Evolutionary conservation across 2,113 vertebrate species (phyloP), one percentile per base, ranked within the genome.

Genomic region (Macquaria ambigua): DNA sequence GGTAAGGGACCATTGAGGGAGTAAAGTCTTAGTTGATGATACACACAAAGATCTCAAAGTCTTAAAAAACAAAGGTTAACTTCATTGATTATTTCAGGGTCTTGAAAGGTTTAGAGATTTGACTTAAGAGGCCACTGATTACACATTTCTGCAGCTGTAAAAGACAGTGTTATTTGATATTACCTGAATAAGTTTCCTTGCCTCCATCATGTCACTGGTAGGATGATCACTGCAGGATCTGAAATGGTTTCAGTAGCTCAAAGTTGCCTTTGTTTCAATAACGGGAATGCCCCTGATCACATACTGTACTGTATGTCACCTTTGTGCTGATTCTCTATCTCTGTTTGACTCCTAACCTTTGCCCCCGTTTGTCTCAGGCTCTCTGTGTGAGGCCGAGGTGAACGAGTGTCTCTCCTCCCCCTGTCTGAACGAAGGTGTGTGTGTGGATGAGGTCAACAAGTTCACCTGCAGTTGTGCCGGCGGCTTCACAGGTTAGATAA

Each of bases 321-420:
- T 41, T 52, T 59, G 23, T 53, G 31, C 25, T 43, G 39, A 28
- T 77, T 6, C 20, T 34, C 9, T 11, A 9, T 43, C 48, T 67
- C 2, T 23, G 18, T 43, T 4, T 81, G 6, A 16, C 62, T 55
- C 8, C 5, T 14, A 1, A 34, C 46, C 9, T 41, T 18, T 62
- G 0, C 1, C 23, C 18, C 18, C 8, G 3, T 74, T 21, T 64
- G 46, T 61, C 16, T 74, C 77, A 99, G 98, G 98, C 70, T 93
- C 92, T 18, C 68, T 96, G 4, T 99, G 98, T 55, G 98, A 98
- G 90, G 96, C 96, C 34, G 97, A 99, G 77, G 76, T 98, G 87
- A 97, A 99, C 31, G 98, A 99, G 84, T 99, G 98, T 87, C 81
- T 53, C 64, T 99, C 98, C 69, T 97, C 92, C 63, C 98, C 98